Base-by-base conservation (phyloP, 1,140 invertebrate species). In the Eumeta japonica region DNA sequence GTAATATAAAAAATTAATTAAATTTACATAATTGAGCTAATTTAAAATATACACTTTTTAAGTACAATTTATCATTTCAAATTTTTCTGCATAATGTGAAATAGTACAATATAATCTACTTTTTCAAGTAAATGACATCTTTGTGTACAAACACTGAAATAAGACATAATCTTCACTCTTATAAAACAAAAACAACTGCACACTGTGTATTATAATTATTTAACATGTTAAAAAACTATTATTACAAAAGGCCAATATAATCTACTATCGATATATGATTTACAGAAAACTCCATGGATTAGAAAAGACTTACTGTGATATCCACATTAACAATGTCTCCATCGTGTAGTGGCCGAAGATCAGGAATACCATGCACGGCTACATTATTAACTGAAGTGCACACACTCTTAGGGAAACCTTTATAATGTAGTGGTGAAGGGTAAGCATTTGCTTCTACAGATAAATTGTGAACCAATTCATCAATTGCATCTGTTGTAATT, bases 351-450 rank as follows among this genome's bases (percentile, higher is more conserved):
- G 79, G 80, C 45, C 92, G 78, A 62, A 85, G 75, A 66, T 97
- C 93, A 3, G 95, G 95, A 52, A 98, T 95, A 14, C 94, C 94
- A 79, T 98, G 94, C 53, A 91, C 94, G 14, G 85, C 89, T 5
- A 97, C 87, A 76, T 97, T 95, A 62, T 97, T 97, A 0, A 97
- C 83, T 34, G 93, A 96, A 2, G 94, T 97, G 64, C 94, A 97
- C 3, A 96, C 80, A 41, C 93, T 96, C 62, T 97, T 97, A 15
- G 92, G 92, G 66, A 89, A 98, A 2, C 85, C 83, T 37, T 77
- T 80, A 60, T 96, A 97, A 56, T 86, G 81, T 9, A 97, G 74
- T 0, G 94, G 89, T 24, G 94, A 97, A 16, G 95, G 95, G 77
- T 96, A 97, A 4, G 88, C 90, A 19, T 76, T 77, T 41, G 84